Evolutionary conservation across 1,140 invertebrate species (phyloP).

Genomic region (Drosophila serrata): DNA sequence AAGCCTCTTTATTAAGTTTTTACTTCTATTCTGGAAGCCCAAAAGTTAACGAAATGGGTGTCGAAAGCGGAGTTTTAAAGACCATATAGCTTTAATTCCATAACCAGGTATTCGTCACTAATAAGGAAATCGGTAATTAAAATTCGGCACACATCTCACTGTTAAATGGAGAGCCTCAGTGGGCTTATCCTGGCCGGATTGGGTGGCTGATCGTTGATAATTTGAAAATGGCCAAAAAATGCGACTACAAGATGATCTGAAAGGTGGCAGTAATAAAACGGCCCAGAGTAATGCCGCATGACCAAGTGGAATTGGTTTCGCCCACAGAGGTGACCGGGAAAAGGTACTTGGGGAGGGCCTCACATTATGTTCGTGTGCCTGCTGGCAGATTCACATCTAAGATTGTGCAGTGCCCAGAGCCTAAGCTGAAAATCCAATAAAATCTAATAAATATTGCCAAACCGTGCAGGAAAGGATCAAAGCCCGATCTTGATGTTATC

Average conservation of each 20-base stretch:
- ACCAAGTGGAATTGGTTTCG: slow-evolving; percentile 65
- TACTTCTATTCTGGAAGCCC: neutral
- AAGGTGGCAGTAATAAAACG: slow-evolving; percentile 27
- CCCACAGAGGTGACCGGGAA: slow-evolving; percentile 43
- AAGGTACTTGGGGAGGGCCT: slow-evolving; percentile 11
- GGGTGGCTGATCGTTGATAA: slow-evolving; percentile 42
- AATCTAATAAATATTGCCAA: slow-evolving; percentile 80
- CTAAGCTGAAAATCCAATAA: slow-evolving; percentile 82
- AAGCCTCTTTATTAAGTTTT: neutral
- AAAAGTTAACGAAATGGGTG: neutral
- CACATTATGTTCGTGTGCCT: slow-evolving; percentile 1
- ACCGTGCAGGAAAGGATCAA: slow-evolving; percentile 53
- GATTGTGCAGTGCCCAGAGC: slow-evolving; percentile 56
- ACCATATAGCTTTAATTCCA: neutral
- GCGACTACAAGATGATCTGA: slow-evolving; percentile 33
- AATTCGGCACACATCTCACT: slow-evolving; percentile 38
- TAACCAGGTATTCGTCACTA: slow-evolving; percentile 1
- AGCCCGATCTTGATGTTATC: slow-evolving; percentile 30
- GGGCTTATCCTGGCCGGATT: slow-evolving; percentile 32
- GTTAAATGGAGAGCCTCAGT: slow-evolving; percentile 15
- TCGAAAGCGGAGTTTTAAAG: neutral
- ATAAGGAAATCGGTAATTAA: slow-evolving; percentile 22
- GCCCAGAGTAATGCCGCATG: slow-evolving; percentile 56
- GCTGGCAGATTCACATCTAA: slow-evolving; percentile 53
- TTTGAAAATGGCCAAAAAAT: slow-evolving; percentile 32